These are phyloP conservation scores for Watsonalla cultraria DNA, from an alignment of 2,888 invertebrate species.

Conservation along the genomic window DNA sequence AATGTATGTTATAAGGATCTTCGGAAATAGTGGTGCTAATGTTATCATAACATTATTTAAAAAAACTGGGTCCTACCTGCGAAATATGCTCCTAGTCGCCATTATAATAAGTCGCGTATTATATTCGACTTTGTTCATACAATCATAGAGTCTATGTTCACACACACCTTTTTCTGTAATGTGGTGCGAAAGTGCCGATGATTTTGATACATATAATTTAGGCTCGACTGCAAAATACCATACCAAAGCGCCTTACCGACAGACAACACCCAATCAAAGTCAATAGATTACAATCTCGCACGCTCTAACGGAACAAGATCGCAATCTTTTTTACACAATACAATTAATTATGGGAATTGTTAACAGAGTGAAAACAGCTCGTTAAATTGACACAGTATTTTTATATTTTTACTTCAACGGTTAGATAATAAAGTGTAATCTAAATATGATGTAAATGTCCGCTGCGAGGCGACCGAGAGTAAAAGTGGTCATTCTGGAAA, in stretches of 20 bases:
- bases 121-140: too few relatives aligned
- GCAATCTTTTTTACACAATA: background rate
- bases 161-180: too few relatives aligned
- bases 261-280: background rate
- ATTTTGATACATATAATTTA: too few relatives aligned
- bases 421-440: constrained; percentile 33
- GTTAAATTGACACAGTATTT: background rate
- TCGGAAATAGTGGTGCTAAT: too few relatives aligned
- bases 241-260: background rate
- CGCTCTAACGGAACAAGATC: background rate
- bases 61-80: too few relatives aligned
- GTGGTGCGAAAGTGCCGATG: too few relatives aligned
- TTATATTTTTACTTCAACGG: constrained; percentile 1
- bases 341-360: constrained; percentile 1
- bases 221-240: too few relatives aligned
- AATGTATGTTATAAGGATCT: too few relatives aligned
- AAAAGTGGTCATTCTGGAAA: constrained; percentile 54
- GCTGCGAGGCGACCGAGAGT: constrained; percentile 48
- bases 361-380: background rate
- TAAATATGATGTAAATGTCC: constrained; percentile 37
- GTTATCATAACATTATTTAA: too few relatives aligned
- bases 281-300: background rate
- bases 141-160: too few relatives aligned
- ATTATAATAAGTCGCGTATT: too few relatives aligned
- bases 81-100: too few relatives aligned